Evolutionary conservation across 2,797 vertebrate genomes (phyloP).

Genomic region (Neosalanx taihuensis): DNA sequence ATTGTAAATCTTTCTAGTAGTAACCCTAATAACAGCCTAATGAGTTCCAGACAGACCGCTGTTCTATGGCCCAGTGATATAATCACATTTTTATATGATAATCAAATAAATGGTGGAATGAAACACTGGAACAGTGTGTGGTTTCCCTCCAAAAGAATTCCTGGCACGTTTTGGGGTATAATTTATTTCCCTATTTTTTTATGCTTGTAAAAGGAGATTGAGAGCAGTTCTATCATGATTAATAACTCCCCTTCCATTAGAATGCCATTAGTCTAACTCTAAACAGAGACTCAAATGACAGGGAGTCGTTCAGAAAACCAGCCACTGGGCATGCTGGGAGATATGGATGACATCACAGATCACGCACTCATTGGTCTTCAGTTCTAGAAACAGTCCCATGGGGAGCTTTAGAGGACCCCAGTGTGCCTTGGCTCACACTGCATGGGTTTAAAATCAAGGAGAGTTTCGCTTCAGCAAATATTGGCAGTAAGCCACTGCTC

Average conservation of each 20-base stretch:
- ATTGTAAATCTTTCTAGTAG: constrained; percentile 65
- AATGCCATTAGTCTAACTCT: constrained; percentile 58
- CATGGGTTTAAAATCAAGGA: constrained; percentile 37
- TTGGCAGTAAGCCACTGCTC: constrained; percentile 43
- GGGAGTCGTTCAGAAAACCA: constrained; percentile 52
- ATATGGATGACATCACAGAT: constrained; percentile 55
- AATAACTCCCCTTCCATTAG: constrained; percentile 63
- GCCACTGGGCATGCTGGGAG: constrained; percentile 29
- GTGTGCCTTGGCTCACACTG: constrained; percentile 51
- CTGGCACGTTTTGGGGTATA: constrained; percentile 64
- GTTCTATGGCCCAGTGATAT: constrained; percentile 67
- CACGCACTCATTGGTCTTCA: constrained; percentile 32
- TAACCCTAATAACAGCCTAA: constrained; percentile 68
- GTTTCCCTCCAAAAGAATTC: constrained; percentile 47
- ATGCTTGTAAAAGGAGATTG: constrained; percentile 40
- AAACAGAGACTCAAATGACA: constrained; percentile 52
- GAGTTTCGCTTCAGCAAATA: constrained; percentile 34
- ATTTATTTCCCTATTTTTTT: constrained; percentile 58
- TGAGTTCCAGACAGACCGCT: constrained; percentile 68
- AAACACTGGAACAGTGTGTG: constrained; percentile 65
- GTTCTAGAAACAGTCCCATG: constrained; percentile 29
- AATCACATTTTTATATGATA: constrained; percentile 75
- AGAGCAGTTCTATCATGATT: constrained; percentile 62
- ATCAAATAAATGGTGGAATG: constrained; percentile 72
- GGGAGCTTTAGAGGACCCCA: constrained; percentile 38